phyloP scores from a whole-genome alignment of 2,888 invertebrate genomes.

The Parascotia fuliginaria region DNA sequence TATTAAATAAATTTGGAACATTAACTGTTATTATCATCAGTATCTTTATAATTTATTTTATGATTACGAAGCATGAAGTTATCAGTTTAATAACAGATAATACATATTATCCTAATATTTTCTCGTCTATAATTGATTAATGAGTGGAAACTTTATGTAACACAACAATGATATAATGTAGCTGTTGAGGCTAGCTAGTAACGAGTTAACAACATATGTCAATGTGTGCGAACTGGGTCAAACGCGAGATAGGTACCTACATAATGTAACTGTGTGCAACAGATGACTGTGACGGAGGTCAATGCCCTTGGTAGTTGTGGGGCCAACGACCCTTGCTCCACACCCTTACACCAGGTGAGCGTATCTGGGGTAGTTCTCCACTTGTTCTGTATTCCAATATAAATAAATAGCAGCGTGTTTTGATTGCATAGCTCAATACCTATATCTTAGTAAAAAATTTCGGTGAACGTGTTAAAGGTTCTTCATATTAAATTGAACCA shows the following conservation, averaged over 20 bases:
- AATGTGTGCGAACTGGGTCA: constrained; percentile 65
- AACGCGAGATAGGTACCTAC: constrained; percentile 56
- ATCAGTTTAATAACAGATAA: constrained; percentile 23
- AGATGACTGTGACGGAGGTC: constrained; percentile 66
- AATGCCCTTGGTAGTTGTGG: constrained; percentile 54
- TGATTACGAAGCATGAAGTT: neutral
- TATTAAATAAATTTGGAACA: no score
- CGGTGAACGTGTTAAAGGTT: constrained; percentile 15
- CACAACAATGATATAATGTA: constrained; percentile 26
- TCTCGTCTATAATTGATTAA: constrained; percentile 31
- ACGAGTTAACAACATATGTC: constrained; percentile 41
- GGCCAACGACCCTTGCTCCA: constrained; percentile 58
- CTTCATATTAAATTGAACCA: constrained; percentile 22
- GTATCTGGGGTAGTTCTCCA: constrained; percentile 47
- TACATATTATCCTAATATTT: constrained; percentile 13
- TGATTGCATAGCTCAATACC: no score
- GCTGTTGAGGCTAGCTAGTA: constrained; percentile 23
- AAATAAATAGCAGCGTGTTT: constrained; percentile 30
- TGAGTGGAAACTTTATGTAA: constrained; percentile 52
- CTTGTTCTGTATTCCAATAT: constrained; percentile 19
- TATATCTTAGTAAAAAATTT: constrained; percentile 19
- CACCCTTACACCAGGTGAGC: constrained; percentile 55
- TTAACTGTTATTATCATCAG: no score
- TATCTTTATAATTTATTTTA: neutral
- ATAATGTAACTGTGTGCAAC: constrained; percentile 60